These are phyloP conservation scores for Stichopus horrens DNA, from an alignment of 53 echinoderm and acorn worm genomes.

Conservation along the genomic window DNA sequence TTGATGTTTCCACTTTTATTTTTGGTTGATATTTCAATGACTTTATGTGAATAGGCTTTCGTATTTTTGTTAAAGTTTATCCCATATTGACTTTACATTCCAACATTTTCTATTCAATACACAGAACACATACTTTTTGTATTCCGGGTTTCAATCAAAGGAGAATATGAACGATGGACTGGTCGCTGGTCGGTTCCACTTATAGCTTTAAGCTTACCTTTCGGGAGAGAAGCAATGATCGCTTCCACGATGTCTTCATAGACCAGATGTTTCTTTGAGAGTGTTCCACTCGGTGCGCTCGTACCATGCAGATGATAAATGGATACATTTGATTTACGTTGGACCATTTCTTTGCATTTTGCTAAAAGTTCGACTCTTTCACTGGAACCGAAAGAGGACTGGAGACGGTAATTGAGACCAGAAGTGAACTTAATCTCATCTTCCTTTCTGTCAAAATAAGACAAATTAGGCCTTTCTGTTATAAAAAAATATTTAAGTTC, in stretches of 20 bases:
- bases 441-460: background rate
- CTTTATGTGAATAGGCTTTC: too few relatives aligned
- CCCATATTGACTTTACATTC: too few relatives aligned
- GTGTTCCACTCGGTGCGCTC: background rate
- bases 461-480: too few relatives aligned
- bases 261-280: background rate
- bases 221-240: constrained; percentile 67
- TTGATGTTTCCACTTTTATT: too few relatives aligned
- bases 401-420: constrained; percentile 20
- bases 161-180: too few relatives aligned
- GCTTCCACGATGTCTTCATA: constrained; percentile 63
- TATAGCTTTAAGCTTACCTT: constrained; percentile 44
- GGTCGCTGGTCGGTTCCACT: background rate
- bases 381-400: background rate
- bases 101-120: too few relatives aligned
- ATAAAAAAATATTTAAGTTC: too few relatives aligned
- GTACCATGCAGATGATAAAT: constrained; percentile 17
- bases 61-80: too few relatives aligned
- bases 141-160: too few relatives aligned
- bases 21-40: too few relatives aligned
- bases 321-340: constrained; percentile 21
- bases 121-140: too few relatives aligned
- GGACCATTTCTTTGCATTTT: constrained; percentile 23
- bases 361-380: constrained; percentile 29
- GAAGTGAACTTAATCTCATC: constrained; percentile 10